Percentiles rank a stretch among this genome's conserved stretches.
These are phyloP conservation scores for Origma solitaria DNA, from an alignment of 2,113 vertebrate species.

Conservation along the genomic window DNA sequence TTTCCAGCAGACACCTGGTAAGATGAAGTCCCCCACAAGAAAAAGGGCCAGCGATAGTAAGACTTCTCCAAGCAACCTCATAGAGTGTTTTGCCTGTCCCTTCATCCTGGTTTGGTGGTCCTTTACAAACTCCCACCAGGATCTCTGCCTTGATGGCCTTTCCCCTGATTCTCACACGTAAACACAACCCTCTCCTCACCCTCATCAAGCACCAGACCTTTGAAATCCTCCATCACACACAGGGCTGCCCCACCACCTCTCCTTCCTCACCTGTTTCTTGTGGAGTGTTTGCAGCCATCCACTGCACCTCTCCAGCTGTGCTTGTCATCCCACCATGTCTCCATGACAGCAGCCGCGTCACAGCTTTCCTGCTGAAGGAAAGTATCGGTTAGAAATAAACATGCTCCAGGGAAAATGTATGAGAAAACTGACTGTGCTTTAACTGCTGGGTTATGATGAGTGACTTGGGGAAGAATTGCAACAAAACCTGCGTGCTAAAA, in stretches of 20 bases:
- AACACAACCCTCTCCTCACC: not conserved
- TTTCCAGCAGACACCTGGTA: not conserved
- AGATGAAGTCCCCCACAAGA: not conserved
- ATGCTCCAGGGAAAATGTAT: accelerated
- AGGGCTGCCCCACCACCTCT: accelerated
- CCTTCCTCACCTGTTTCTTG: too few species aligned
- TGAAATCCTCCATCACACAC: not conserved
- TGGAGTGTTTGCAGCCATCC: not conserved
- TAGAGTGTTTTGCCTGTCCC: not conserved
- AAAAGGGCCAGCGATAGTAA: accelerated
- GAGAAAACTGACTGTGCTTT: not conserved
- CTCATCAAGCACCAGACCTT: not conserved
- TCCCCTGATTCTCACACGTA: not conserved
- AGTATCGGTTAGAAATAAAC: not conserved
- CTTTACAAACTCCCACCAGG: not conserved
- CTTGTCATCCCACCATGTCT: not conserved
- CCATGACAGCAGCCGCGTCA: not conserved
- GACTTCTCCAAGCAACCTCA: not conserved
- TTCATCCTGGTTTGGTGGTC: not conserved
- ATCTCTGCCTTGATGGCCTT: not conserved
- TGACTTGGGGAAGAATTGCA: too few species aligned
- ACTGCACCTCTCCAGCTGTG: not conserved
- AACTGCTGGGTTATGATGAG: not conserved
- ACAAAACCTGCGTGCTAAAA: not conserved
- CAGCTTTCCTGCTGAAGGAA: not conserved